Evolutionary conservation across 1,140 invertebrate species (phyloP), one percentile per base, ranked within the genome.

Genomic region (Batillaria attramentaria): DNA sequence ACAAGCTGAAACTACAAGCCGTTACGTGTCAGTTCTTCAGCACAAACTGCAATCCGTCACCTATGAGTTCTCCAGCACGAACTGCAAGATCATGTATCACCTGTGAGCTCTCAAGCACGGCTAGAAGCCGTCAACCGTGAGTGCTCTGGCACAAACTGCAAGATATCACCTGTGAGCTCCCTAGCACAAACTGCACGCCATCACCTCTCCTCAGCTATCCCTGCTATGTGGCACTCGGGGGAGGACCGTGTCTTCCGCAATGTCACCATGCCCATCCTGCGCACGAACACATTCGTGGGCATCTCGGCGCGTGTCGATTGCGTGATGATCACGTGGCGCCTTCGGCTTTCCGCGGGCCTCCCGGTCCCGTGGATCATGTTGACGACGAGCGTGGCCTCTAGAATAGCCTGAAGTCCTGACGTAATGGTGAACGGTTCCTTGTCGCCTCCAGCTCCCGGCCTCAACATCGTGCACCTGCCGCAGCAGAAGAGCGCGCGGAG

Each of bases 351-450:
- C 35, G 60, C 73, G 33, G n/a, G 73, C 57, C 37, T 4, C 24
- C 57, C 39, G 20, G 31, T 46, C 6, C 78, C 46, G 33, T 83
- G 78, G 37, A 78, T 24, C 13, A 80, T 68, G 66, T 78, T 83
- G 6, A 78, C 66, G 3, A 83, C 46, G 37, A 83, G 77, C 1
- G 81, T 70, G 43, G 81, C 65, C n/a, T 83, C 81, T 62, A 83
- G 77, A 4, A 79, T 62, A n/a, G 46, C 68, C 13, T 83, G 79
- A 20, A 83, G 57, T 3, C 81, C 81, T 0, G 81, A 72, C 3
- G 79, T 76, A 5, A 83, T 66, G 35, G 81, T 78, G 42, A 83
- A 83, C 4, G 46, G 28, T 24, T 83, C 79, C 65, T 74, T 75
- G 60, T 73, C 70, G 20, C 18, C 24, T 4, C 20, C 33, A 2